Base-by-base conservation (phyloP, 2,888 invertebrate genomes). In the Spilarctia lutea region DNA sequence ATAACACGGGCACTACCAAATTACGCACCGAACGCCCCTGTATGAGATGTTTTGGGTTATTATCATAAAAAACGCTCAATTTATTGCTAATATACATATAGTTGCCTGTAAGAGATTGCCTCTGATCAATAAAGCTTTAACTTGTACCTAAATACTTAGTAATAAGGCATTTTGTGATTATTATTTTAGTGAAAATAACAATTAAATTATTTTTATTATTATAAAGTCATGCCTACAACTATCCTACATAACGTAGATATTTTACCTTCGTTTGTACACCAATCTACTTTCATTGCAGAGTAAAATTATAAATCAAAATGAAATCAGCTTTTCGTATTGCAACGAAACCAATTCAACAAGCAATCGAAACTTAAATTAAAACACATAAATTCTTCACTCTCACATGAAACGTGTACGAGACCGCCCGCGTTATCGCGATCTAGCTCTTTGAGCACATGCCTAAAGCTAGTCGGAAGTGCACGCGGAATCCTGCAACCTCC, bases 341-440 rank as follows among this genome's bases (percentile, higher is more conserved):
- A 77, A 68, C 45, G 6, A 66, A 67, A 71, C 45, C 42, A 48
- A 45, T 76, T 48, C 24, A 68, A n/a, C 45, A 52, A 56, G 27
- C 30, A 67, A 69, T 52, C 24, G 65, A 65, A 75, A 81, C 73
- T 83, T 75, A 82, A 83, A 82, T 82, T 82, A 77, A 80, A 82
- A 83, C 65, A 67, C 66, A 79, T 79, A 78, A 81, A 83, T 85
- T 82, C 77, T 79, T 81, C 84, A 77, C 75, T 85, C 75, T 75
- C 74, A 84, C 84, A 91, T 90, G 81, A 77, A 66, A 68, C 81
- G 65, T 86, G 87, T 89, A 83, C 79, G 79, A 84, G 85, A 85
- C 89, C 84, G 82, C 85, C 76, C 83, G 84, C 83, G 90, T 90
- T 93, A 94, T 94, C 94, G 89, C 90, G 92, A 94, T 94, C 91